phyloP scores from a whole-genome alignment of 1,140 invertebrate genomes.

The Fopius arisanus region DNA sequence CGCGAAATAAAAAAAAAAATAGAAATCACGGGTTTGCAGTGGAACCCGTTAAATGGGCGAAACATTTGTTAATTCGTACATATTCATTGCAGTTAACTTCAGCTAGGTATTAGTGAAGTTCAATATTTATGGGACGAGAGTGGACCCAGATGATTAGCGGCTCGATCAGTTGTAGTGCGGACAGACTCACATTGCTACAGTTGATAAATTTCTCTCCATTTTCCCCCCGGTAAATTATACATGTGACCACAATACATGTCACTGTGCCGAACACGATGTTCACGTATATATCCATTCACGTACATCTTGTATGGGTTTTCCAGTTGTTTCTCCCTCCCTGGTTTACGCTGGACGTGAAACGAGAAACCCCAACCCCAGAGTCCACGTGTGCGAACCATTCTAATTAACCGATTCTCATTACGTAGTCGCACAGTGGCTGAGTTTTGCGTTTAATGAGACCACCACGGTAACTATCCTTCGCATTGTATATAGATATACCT shows the following conservation, averaged over 20 bases:
- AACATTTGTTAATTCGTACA: background rate
- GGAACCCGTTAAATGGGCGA: background rate
- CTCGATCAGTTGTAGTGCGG: background rate
- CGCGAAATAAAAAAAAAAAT: no score
- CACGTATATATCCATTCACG: constrained; percentile 29
- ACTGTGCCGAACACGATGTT: constrained; percentile 31
- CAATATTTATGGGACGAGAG: constrained; percentile 10
- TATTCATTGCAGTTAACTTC: background rate
- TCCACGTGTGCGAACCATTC: constrained; percentile 34
- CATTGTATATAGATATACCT: background rate
- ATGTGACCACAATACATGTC: constrained; percentile 17
- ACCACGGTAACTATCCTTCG: constrained; percentile 38
- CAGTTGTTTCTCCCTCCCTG: background rate
- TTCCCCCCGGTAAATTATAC: constrained; percentile 4
- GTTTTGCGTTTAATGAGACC: constrained; percentile 59
- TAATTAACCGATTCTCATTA: constrained; percentile 63
- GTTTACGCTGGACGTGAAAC: background rate
- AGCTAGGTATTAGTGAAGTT: background rate
- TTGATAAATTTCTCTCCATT: background rate
- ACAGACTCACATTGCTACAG: background rate
- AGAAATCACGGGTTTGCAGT: no score
- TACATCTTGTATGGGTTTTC: background rate
- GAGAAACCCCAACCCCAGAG: background rate
- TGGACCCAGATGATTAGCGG: constrained; percentile 1
- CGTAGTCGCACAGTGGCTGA: constrained; percentile 47